Conservation (phyloP, 2,113 vertebrate genomes). For the Oreotrochilus melanogaster region DNA sequence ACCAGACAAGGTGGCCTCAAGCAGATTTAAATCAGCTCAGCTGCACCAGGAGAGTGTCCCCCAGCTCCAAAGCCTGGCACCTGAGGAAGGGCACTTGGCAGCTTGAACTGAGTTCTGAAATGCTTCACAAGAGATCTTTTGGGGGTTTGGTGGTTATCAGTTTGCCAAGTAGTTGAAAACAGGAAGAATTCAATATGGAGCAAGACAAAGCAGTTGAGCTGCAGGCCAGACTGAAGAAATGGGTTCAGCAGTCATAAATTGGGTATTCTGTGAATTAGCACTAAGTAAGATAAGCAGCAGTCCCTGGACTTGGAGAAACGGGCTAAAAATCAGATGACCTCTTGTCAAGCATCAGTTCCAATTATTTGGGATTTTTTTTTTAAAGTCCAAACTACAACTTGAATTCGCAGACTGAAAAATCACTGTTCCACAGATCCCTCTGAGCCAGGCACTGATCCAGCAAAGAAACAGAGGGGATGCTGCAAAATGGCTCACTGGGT, state of each 20-base stretch:
- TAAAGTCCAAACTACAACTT: not conserved
- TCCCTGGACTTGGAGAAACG: not conserved
- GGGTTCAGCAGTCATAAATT: not conserved
- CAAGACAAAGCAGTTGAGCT: not conserved
- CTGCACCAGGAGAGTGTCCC: fast-evolving
- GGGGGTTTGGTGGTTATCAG: not conserved
- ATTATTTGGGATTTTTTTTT: not conserved
- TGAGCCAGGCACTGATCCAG: not conserved
- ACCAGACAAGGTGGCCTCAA: too few relatives aligned
- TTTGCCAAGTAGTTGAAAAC: not conserved
- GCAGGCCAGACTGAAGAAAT: not conserved
- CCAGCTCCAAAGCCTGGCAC: not conserved
- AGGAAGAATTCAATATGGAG: not conserved
- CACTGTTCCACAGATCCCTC: not conserved
- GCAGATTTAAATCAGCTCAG: fast-evolving
- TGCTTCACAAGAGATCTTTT: not conserved
- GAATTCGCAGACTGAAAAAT: not conserved
- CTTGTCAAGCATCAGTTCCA: not conserved
- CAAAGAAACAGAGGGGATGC: too few relatives aligned
- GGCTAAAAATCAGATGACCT: not conserved
- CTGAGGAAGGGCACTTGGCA: not conserved
- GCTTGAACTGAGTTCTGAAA: fast-evolving
- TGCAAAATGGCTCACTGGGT: too few relatives aligned
- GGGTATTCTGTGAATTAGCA: not conserved
- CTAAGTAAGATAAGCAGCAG: not conserved